Evolutionary conservation across 2,797 vertebrate species (phyloP), one percentile per base, ranked within the genome.

Genomic region (Denticeps clupeoides): DNA sequence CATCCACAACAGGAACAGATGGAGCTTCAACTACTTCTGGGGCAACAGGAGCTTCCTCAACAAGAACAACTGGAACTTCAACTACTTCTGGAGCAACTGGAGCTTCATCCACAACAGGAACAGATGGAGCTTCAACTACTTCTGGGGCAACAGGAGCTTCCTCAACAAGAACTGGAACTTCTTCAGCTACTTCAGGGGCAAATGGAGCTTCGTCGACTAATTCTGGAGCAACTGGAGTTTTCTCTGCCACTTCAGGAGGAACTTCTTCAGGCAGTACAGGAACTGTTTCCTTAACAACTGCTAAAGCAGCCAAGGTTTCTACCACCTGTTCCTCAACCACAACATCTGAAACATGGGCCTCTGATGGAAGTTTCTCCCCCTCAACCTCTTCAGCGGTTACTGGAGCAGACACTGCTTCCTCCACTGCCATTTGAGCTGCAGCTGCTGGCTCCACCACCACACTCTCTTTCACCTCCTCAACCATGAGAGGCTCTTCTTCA

Each of bases 401-500:
- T n/a, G n/a, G n/a, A n/a, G n/a, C n/a, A n/a, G n/a, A n/a, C n/a
- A n/a, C n/a, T n/a, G n/a, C n/a, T n/a, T n/a, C n/a, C n/a, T n/a
- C n/a, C n/a, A n/a, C n/a, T n/a, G n/a, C n/a, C n/a, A 2, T 55
- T 58, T 52, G n/a, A n/a, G 63, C 48, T 32, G 25, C n/a, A 19
- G 40, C 7, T 8, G 29, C 32, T 44, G 9, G 19, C 44, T 44
- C 23, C 23, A 26, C 40, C 11, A 22, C 41, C 7, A 25, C 27
- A 13, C 19, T 15, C 1, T 51, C 23, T 12, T 27, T 26, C 18
- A 50, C 16, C 7, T 54, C 52, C 44, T 64, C 59, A 4, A 37
- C 16, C n/a, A 43, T 47, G 6, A 63, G 60, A 28, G 23, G 7
- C 7, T 29, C 57, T 51, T 44, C 60, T 49, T 8, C 51, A 47